Evolutionary conservation across 2,113 vertebrate species (phyloP).

Genomic region (Lanius collurio): DNA sequence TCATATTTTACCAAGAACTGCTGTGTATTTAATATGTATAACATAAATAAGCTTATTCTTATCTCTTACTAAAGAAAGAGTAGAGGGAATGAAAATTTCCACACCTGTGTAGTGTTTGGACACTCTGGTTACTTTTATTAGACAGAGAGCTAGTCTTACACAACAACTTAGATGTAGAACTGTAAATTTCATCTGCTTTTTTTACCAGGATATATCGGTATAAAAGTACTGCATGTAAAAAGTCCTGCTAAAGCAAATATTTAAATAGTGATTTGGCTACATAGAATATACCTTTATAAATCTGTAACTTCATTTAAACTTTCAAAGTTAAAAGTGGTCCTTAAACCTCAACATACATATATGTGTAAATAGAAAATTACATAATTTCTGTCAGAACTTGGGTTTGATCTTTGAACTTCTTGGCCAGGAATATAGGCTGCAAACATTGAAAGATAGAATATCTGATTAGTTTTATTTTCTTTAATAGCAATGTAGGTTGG

Average conservation of each 20-base stretch:
- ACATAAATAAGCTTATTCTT: background rate
- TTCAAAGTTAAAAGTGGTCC: background rate
- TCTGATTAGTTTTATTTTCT: background rate
- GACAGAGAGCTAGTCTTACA: background rate
- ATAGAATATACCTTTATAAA: background rate
- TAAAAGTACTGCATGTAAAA: background rate
- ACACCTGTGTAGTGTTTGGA: background rate
- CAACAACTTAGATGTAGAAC: background rate
- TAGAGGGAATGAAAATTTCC: background rate
- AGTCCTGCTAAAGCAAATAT: background rate
- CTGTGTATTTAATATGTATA: background rate
- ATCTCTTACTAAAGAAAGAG: background rate
- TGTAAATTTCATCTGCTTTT: background rate
- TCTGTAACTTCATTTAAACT: background rate
- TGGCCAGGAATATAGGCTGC: background rate
- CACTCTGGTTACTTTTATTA: background rate
- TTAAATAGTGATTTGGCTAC: background rate
- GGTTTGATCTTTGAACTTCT: background rate
- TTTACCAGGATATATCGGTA: background rate
- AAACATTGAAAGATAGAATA: background rate
- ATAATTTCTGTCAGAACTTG: background rate
- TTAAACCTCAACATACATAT: background rate
- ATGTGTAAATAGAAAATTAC: background rate
- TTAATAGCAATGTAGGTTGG: background rate
- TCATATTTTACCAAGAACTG: background rate